Conservation (phyloP, 37 sponge, comb jelly and placozoan genomes). For the Halichondria panicea region DNA sequence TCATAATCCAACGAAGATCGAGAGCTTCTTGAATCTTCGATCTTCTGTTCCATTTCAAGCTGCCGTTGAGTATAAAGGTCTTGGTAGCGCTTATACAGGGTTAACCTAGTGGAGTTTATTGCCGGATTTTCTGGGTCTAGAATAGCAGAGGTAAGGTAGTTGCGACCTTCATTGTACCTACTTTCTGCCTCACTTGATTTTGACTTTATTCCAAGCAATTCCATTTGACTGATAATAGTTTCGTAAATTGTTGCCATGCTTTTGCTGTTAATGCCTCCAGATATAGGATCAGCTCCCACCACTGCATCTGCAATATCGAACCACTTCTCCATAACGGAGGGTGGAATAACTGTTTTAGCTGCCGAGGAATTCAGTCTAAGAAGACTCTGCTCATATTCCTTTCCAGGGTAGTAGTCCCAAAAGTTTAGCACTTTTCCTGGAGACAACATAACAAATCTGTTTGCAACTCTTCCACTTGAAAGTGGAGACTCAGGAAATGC, state of each 20-base stretch:
- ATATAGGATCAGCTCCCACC: conserved; percentile 32
- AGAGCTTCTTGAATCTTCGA: conserved; percentile 6
- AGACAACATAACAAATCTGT: conserved; percentile 24
- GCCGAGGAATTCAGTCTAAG: background rate
- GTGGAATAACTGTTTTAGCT: conserved; percentile 21
- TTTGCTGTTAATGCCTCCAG: conserved; percentile 32
- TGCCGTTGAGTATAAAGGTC: conserved; percentile 15
- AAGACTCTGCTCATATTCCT: conserved; percentile 27
- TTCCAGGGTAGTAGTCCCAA: conserved; percentile 42
- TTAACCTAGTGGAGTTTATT: conserved; percentile 5
- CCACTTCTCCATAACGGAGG: conserved; percentile 43
- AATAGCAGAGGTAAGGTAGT: conserved; percentile 7
- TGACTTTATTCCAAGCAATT: conserved; percentile 6
- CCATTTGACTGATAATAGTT: conserved; percentile 20
- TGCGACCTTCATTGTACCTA: conserved; percentile 1
- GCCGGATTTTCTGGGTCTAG: conserved; percentile 28
- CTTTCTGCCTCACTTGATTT: background rate
- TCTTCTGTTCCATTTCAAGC: conserved; percentile 38
- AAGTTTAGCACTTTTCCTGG: conserved; percentile 48
- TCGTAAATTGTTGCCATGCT: conserved; percentile 26
- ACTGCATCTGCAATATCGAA: conserved; percentile 45
- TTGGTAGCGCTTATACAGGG: conserved; percentile 18
- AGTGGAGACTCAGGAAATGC: conserved; percentile 18
- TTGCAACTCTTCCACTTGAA: background rate
- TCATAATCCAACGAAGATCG: conserved; percentile 15